Conservation (phyloP, 2,797 vertebrate species). For the Pteronotus mesoamericanus region DNA sequence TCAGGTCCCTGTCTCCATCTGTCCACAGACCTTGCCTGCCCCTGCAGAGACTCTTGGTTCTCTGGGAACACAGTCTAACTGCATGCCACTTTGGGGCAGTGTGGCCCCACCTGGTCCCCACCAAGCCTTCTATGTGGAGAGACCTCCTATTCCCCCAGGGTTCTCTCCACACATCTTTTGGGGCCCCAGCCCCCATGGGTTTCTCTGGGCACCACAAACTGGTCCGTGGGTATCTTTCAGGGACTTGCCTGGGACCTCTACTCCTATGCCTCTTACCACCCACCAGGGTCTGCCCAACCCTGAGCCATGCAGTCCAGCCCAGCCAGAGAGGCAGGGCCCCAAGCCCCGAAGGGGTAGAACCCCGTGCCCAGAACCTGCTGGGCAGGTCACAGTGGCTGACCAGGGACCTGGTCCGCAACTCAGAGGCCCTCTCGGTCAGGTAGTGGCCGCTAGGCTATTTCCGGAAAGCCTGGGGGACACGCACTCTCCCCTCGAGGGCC, state of each 20-base stretch:
- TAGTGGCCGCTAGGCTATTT: conserved; percentile 56
- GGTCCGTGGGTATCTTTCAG: conserved; percentile 10
- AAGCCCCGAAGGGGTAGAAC: neutral
- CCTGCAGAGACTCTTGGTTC: neutral
- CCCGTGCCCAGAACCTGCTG: neutral
- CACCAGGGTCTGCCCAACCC: neutral
- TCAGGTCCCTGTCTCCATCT: neutral
- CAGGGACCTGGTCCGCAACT: conserved; percentile 1
- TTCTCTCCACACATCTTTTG: conserved; percentile 41
- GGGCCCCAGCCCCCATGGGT: conserved; percentile 14
- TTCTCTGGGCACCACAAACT: conserved; percentile 55
- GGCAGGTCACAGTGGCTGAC: fast-evolving
- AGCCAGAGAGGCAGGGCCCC: neutral
- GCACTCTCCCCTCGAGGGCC: neutral
- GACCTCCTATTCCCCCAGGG: neutral
- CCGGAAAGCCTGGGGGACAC: neutral
- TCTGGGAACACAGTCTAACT: conserved; percentile 27
- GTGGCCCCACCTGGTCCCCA: neutral
- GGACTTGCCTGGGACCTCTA: neutral
- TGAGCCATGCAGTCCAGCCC: neutral
- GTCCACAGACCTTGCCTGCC: neutral
- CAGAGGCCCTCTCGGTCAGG: conserved; percentile 56
- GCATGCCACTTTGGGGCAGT: neutral
- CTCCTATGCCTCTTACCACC: neutral
- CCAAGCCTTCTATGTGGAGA: neutral